Evolutionary conservation across 2,113 vertebrate genomes (phyloP), one percentile per base, ranked within the genome.

Genomic region (Dissostichus mawsoni): DNA sequence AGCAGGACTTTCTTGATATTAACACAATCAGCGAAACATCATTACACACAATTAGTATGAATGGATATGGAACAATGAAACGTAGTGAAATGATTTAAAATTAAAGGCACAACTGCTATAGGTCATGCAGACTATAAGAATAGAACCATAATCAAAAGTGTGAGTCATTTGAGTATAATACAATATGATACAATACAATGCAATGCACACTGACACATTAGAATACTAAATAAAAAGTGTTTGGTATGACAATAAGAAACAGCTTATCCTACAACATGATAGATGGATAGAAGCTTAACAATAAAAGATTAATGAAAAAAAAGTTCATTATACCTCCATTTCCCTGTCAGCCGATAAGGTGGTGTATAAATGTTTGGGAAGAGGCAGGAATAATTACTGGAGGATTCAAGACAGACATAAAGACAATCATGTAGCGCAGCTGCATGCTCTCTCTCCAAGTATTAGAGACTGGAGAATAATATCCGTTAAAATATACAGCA

Each of bases 21-120:
- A 84, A 73, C 33, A 63, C 81, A 87, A 76, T 84, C 69, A 67
- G 51, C 69, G 78, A 82, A 80, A 82, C 62, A 81, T 73, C 72
- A 83, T 88, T 74, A 78, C 56, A 47, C 65, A 71, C 64, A 69
- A 83, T 87, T 77, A 74, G 68, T 56, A 44, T 23, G 59, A 84
- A 58, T 72, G 58, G 48, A 77, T 65, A 50, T 51, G 58, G 23
- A 84, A 73, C 16, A 1, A 78, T 62, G 16, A 56, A 69, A 85
- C 44, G 80, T 1, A 58, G 51, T 16, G 68, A 52, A 74, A 67
- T 51, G 10, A 58, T 73, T 74, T 52, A 16, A 50, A 41, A 78
- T 76, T 44, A 36, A 12, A 87, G 11, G 16, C 12, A 41, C 56
- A 61, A 55, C 52, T 66, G 65, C 55, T 57, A 57, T 16, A 61